phyloP scores from a whole-genome alignment of 2,113 vertebrate genomes.

The Siphamia tubifer region DNA sequence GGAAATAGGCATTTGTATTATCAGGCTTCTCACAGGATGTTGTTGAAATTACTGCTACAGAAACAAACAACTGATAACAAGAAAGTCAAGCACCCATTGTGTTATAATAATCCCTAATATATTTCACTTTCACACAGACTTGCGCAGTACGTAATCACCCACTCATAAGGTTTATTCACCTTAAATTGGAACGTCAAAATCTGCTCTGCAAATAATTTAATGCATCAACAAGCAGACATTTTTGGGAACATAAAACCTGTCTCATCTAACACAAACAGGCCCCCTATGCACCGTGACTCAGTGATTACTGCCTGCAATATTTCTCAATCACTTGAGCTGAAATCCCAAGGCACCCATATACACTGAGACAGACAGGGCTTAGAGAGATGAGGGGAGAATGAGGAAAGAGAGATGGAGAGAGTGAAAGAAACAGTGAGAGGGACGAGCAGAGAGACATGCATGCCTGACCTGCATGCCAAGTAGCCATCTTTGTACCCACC shows the following conservation, averaged over 20 bases:
- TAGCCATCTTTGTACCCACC: constrained; percentile 71
- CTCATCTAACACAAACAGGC: constrained; percentile 40
- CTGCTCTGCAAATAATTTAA: constrained; percentile 27
- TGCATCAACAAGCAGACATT: constrained; percentile 38
- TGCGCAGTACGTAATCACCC: neutral
- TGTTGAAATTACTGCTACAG: neutral
- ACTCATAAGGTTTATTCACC: neutral
- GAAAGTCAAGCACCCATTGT: constrained; percentile 15
- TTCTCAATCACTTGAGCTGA: constrained; percentile 51
- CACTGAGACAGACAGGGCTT: constrained; percentile 13
- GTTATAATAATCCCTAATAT: constrained; percentile 23
- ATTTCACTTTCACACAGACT: neutral
- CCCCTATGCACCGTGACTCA: constrained; percentile 54
- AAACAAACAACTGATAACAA: constrained; percentile 36
- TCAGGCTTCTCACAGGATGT: neutral
- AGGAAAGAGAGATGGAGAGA: neutral
- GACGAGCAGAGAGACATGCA: constrained; percentile 28
- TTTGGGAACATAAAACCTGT: constrained; percentile 48
- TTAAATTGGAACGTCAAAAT: neutral
- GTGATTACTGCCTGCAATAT: constrained; percentile 45
- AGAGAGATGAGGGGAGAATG: neutral
- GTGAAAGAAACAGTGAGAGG: neutral
- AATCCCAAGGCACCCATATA: constrained; percentile 29
- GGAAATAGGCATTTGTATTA: neutral
- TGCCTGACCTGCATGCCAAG: constrained; percentile 75